A percentile compares a stretch with the other conserved stretches of the same genome.
Evolutionary conservation across 2,797 vertebrate genomes (phyloP).

Genomic region (Scolopax bukidnonensis): DNA sequence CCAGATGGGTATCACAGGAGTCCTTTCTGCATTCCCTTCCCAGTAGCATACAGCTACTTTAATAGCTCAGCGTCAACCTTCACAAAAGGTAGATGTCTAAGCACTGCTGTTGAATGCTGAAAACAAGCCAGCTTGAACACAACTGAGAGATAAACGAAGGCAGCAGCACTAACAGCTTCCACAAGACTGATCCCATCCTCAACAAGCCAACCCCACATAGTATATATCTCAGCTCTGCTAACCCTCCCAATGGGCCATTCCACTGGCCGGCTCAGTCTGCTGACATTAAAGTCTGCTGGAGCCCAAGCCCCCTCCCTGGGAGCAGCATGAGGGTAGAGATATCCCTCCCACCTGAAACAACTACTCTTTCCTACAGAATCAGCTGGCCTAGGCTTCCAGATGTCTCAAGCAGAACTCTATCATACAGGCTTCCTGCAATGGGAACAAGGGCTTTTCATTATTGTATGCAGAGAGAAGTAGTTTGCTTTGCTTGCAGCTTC

Average conservation of each 20-base stretch:
- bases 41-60: background rate
- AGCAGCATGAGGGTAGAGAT: background rate
- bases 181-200: background rate
- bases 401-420: background rate
- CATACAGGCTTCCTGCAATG: background rate
- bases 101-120: background rate
- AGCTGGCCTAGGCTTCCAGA: background rate
- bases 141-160: background rate
- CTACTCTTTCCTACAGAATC: background rate
- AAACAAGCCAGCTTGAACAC: background rate
- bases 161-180: background rate
- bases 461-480: background rate
- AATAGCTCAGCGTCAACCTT: background rate
- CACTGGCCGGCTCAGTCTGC: background rate
- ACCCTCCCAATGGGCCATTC: background rate
- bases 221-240: background rate
- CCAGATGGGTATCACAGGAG: background rate
- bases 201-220: fast-evolving
- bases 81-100: background rate
- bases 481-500: conserved; percentile 43
- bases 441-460: conserved; percentile 38
- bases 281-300: background rate
- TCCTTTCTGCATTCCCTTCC: background rate
- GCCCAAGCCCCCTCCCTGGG: background rate
- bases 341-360: background rate